Conservation (phyloP, 2,113 vertebrate species). For the Phyllopteryx taeniolatus region DNA sequence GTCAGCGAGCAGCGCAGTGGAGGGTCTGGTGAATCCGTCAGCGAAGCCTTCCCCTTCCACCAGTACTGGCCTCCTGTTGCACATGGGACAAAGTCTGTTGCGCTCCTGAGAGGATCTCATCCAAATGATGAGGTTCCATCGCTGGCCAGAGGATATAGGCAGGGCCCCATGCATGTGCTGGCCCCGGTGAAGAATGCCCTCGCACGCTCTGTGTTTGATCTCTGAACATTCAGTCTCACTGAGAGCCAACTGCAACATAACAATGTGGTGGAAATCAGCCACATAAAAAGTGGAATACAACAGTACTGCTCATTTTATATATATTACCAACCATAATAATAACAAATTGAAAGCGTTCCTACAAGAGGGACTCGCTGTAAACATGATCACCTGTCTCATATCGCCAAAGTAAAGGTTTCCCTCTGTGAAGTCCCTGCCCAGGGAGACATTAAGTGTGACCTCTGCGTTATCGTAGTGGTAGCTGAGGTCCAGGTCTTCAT, state of each 20-base stretch:
- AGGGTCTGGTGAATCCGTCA: slow-evolving; percentile 82
- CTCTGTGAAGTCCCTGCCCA: slow-evolving; percentile 87
- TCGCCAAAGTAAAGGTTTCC: slow-evolving; percentile 91
- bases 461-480: slow-evolving; percentile 94
- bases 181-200: slow-evolving; percentile 86
- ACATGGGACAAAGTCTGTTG: slow-evolving; percentile 92
- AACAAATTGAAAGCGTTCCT: background rate
- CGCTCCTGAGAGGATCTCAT: slow-evolving; percentile 83
- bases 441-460: slow-evolving; percentile 87
- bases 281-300: background rate
- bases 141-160: slow-evolving; percentile 82
- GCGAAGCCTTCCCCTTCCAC: slow-evolving; percentile 79
- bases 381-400: slow-evolving; percentile 80
- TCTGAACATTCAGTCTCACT: slow-evolving; percentile 77
- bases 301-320: background rate
- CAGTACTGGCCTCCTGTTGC: slow-evolving; percentile 75
- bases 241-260: slow-evolving; percentile 72
- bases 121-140: slow-evolving; percentile 95
- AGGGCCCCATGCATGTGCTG: slow-evolving; percentile 91
- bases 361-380: background rate
- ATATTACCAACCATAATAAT: too few relatives aligned
- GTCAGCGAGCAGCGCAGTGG: fast-evolving
- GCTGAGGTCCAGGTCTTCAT: slow-evolving; percentile 83
- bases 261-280: background rate
- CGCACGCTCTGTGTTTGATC: slow-evolving; percentile 74